Percentiles rank a stretch among this genome's conserved stretches.
Evolutionary conservation across 2,888 invertebrate genomes (phyloP).

Genomic region (Cosmia pyralina): DNA sequence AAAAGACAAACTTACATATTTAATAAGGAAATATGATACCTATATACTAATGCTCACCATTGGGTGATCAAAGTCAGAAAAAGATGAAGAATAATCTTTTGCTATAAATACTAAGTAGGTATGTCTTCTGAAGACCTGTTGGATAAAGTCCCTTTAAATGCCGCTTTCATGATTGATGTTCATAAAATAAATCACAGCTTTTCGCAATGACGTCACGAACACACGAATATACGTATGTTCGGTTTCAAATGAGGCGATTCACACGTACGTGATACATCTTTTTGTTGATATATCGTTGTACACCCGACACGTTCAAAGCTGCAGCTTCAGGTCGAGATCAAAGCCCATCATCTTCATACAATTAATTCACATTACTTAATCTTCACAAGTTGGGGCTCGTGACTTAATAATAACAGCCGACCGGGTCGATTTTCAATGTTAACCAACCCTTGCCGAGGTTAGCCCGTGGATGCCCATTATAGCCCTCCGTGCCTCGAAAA

Average conservation of each 20-base stretch:
- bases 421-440: too few species aligned
- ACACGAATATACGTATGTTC: neutral
- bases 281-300: neutral
- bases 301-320: neutral
- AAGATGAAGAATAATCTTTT: neutral
- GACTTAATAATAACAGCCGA: too few species aligned
- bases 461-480: neutral
- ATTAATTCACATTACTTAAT: too few species aligned
- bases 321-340: neutral
- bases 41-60: neutral
- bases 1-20: too few species aligned
- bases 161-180: constrained; percentile 1
- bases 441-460: neutral
- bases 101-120: neutral
- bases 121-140: neutral
- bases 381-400: too few species aligned
- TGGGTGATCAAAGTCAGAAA: neutral
- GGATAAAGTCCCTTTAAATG: neutral
- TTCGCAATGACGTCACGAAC: constrained; percentile 14
- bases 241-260: neutral
- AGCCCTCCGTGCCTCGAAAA: neutral
- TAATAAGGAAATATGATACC: neutral
- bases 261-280: constrained; percentile 3
- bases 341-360: neutral
- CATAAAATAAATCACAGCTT: constrained; percentile 22